Evolutionary conservation across 1,140 invertebrate species (phyloP).

Genomic region (Drosophila nigromelanica): DNA sequence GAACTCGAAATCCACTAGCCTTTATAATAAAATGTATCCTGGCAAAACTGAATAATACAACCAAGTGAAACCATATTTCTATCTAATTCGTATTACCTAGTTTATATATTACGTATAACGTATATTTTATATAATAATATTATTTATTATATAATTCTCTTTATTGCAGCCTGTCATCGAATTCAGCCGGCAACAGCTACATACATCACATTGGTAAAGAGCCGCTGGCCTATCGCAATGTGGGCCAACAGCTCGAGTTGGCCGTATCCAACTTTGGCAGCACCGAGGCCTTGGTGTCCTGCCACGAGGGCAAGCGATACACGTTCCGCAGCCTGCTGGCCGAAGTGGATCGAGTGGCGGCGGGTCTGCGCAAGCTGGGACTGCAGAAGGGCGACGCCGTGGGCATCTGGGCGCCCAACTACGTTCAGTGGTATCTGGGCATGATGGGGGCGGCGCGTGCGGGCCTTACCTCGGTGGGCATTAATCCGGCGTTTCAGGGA

Average conservation of each 20-base stretch:
- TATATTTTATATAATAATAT: no score
- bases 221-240: constrained; percentile 86
- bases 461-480: constrained; percentile 92
- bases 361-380: constrained; percentile 91
- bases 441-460: constrained; percentile 91
- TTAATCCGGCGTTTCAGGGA: constrained; percentile 93
- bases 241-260: constrained; percentile 87
- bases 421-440: constrained; percentile 91
- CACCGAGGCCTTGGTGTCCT: constrained; percentile 86
- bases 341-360: constrained; percentile 91
- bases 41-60: no score
- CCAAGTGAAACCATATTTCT: no score
- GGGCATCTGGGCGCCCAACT: constrained; percentile 95
- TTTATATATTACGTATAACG: no score
- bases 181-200: constrained; percentile 31
- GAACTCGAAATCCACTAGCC: no score
- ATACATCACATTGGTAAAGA: constrained; percentile 85
- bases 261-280: constrained; percentile 86
- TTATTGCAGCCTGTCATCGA: constrained; percentile 30
- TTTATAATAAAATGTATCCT: no score
- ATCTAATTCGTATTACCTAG: no score
- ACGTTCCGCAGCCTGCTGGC: constrained; percentile 87
- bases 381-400: constrained; percentile 92
- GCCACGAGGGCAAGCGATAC: constrained; percentile 86
- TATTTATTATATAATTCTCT: background rate